Conservation (phyloP, 1,140 invertebrate genomes). For the Heliconius melpomene region DNA sequence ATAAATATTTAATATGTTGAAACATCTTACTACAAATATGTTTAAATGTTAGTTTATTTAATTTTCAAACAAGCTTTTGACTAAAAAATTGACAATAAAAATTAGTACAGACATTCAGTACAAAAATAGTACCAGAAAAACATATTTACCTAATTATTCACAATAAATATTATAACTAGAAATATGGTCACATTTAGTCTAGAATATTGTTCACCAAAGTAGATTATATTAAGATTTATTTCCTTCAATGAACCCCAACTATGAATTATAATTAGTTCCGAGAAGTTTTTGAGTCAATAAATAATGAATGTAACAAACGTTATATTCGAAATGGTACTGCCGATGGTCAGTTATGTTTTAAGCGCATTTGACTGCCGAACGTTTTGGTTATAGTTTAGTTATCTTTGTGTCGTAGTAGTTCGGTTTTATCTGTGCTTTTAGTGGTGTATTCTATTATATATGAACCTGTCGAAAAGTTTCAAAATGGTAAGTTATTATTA, state of each 20-base stretch:
- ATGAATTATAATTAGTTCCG: conserved; percentile 9
- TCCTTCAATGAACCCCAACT: neutral
- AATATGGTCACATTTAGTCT: too few species aligned
- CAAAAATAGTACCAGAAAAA: too few species aligned
- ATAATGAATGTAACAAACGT: conserved; percentile 2
- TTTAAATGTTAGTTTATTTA: too few species aligned
- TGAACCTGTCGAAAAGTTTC: neutral
- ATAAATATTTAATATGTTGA: too few species aligned
- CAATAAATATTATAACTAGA: too few species aligned
- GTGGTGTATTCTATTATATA: neutral
- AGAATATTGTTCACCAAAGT: too few species aligned
- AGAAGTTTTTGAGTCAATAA: conserved; percentile 14
- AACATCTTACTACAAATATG: too few species aligned
- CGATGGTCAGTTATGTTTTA: neutral
- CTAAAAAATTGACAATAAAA: too few species aligned
- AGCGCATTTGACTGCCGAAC: neutral
- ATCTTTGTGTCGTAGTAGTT: neutral
- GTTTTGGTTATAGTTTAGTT: neutral
- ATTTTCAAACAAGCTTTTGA: too few species aligned
- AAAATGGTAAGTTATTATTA: neutral
- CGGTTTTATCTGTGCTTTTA: neutral
- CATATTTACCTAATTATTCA: too few species aligned
- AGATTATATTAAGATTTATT: neutral
- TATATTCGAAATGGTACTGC: neutral
- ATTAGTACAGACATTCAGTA: too few species aligned